A percentile compares a stretch with the other conserved stretches of the same genome.
Conservation (phyloP, 2,888 invertebrate genomes). For the Ephialtes manifestator region DNA sequence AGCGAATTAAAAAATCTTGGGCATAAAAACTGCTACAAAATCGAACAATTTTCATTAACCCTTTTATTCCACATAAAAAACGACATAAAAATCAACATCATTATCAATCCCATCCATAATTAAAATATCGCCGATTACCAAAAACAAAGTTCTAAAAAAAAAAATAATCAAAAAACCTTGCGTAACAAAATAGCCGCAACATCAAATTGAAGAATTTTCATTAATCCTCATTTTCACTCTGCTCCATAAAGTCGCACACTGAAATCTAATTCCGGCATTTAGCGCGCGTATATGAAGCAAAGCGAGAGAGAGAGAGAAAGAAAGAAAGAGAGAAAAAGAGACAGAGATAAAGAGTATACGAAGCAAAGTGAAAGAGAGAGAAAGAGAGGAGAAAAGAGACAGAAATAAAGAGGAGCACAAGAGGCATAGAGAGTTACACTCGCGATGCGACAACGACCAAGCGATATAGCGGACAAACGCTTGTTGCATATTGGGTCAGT, state of each 20-base stretch:
- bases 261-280: background rate
- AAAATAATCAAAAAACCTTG: background rate
- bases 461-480: constrained; percentile 29
- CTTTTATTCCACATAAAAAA: too few species aligned
- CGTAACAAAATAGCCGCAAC: background rate
- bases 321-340: background rate
- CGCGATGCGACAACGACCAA: background rate
- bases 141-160: too few species aligned
- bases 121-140: too few species aligned
- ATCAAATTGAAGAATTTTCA: background rate
- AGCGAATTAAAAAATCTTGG: too few species aligned
- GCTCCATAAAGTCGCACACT: background rate
- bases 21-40: too few species aligned
- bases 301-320: background rate
- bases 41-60: too few species aligned
- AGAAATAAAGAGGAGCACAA: background rate
- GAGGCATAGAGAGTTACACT: background rate
- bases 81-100: too few species aligned
- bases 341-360: background rate
- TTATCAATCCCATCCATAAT: too few species aligned
- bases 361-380: background rate
- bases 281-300: background rate
- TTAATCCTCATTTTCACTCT: background rate
- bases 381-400: background rate
- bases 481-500: constrained; percentile 64